Evolutionary conservation across 2,888 invertebrate species (phyloP), one percentile per base, ranked within the genome.

Genomic region (Argyresthia goedartella): DNA sequence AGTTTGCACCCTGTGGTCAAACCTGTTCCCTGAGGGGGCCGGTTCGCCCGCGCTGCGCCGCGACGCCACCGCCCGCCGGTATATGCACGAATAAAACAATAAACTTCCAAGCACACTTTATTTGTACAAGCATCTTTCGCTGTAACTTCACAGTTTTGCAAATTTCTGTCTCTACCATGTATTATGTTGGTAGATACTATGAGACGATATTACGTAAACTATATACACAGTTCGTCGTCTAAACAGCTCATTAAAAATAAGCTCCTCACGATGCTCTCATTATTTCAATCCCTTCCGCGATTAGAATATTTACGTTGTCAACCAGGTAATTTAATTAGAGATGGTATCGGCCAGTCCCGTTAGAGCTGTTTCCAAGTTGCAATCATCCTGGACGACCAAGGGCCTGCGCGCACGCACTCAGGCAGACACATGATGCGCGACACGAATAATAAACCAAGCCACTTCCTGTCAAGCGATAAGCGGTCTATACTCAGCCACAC

Each of bases 401-500:
- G 66, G 64, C 65, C 65, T 66, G 67, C 67, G 67, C 63, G 59
- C 66, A 69, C 70, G 67, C 71, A 55, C 59, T n/a, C n/a, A n/a
- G n/a, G 62, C 81, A 73, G 76, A 70, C 75, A 64, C 69, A 70
- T 71, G 76, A 76, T 76, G 79, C 84, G 79, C 84, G 85, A 80
- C 81, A 79, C 78, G 85, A 85, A 86, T 86, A 86, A 82, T 81
- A 86, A 86, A 84, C 78, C 78, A 67, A 79, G 75, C 77, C 76
- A 84, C 81, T 86, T 86, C 85, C 85, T 85, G 84, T 67, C 78
- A 63, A n/a, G 69, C 80, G 84, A 82, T 84, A 84, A 82, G 49
- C 49, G 10, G 35, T 48, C 48, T n/a, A n/a, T n/a, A n/a, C n/a
- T n/a, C n/a, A 14, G 35, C 48, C 34, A 8, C 13, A 34, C 47